Evolutionary conservation across 2,113 vertebrate genomes (phyloP), one percentile per base, ranked within the genome.

Genomic region (Syngnathoides biaculeatus): DNA sequence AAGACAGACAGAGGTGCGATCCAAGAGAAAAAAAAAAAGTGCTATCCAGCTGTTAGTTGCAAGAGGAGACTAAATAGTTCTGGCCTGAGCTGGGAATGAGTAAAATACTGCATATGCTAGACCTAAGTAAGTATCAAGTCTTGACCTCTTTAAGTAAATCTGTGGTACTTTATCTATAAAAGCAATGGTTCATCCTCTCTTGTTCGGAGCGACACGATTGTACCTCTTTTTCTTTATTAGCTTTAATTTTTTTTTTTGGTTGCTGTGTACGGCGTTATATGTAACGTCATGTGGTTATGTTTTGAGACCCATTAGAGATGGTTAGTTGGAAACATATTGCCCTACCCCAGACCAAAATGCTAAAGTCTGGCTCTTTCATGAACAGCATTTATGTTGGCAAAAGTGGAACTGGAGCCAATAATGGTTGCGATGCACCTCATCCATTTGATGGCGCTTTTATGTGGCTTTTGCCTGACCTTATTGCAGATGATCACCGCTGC

Each of bases 291-390:
- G 58, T 67, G 0, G 5, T 24, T 71, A 62, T 19, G 40, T 30
- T 47, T 70, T 63, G 76, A 74, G 48, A 26, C 52, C 42, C 26
- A 30, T 73, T 83, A 68, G 67, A 80, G 73, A 78, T 57, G 50
- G 77, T 65, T 59, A 75, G 72, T 72, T 76, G 81, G 72, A 69
- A 69, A 77, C 71, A 64, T 61, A 26, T 43, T 48, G 8, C 73
- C 80, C 80, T 74, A 69, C 65, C 70, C 24, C 40, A 42, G 65
- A 58, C 72, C 20, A 14, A 87, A 79, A 13, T 84, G 80, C 84
- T n/a, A n/a, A 78, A 72, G 58, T 58, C 40, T 30, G 69, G 83
- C 83, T 78, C 65, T 79, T 81, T 78, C 43, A 27, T 19, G 69
- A 73, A 30, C 52, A 73, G 59, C 65, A 65, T 80, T 81, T 74